Base-by-base conservation (phyloP, 2,113 vertebrate genomes). In the Pithys albifrons region DNA sequence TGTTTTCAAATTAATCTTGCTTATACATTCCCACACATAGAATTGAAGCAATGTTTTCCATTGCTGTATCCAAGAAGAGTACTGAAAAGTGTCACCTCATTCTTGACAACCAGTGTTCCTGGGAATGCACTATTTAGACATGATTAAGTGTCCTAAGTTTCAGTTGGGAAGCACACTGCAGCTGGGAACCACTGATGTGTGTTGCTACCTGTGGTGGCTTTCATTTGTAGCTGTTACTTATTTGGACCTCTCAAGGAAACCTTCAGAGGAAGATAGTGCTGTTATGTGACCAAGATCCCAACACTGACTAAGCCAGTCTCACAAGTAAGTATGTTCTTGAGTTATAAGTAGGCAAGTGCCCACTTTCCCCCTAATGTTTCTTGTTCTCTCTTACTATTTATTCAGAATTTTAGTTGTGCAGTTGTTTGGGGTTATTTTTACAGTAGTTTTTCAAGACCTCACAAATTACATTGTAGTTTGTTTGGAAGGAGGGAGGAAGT, bases 141-240 rank as follows among this genome's bases (percentile, higher is more conserved):
- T 43, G 39, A 57, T 25, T 55, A 58, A 37, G 69, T 64, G 29
- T 39, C 24, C 3, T 24, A 16, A 16, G 19, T 58, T 88, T 69
- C 17, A 16, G 43, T 43, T 67, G 27, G 71, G 58, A 54, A 93
- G 14, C 27, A 4, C 18, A 3, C 3, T 29, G 61, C 29, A 65
- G 20, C 0, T 54, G 51, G 35, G 65, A 70, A 16, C 2, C 39
- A 14, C 1, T 37, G 65, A 7, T 0, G 0, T 43, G 57, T 2
- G 0, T 33, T 39, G 8, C 14, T 83, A 1, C 51, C 51, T 52
- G 27, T 14, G 37, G 15, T 80, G 46, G 29, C 9, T 55, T 37
- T 75, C 14, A 19, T 43, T 74, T 86, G 28, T 14, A 74, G 6
- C 59, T 77, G 31, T 62, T 74, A 7, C 18, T 55, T 6, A 33